These are phyloP conservation scores for Neodiprion fabricii DNA, from an alignment of 1,140 invertebrate species.

Conservation along the genomic window DNA sequence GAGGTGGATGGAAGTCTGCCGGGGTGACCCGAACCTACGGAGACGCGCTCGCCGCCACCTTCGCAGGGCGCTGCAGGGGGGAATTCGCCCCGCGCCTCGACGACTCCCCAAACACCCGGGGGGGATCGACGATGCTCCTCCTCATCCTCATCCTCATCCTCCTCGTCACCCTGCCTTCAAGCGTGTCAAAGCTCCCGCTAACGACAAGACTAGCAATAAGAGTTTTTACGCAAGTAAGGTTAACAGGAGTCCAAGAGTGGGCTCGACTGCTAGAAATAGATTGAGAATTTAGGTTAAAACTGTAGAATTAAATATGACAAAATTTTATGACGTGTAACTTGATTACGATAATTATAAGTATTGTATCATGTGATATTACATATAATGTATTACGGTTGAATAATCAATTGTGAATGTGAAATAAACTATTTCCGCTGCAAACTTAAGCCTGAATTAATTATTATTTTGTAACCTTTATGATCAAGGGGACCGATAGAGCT, in stretches of 20 bases:
- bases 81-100: too few relatives aligned
- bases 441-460: too few relatives aligned
- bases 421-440: too few relatives aligned
- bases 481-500: too few relatives aligned
- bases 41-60: background rate
- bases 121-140: background rate
- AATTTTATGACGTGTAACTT: too few relatives aligned
- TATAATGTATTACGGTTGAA: too few relatives aligned
- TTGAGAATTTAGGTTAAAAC: background rate
- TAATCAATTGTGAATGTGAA: too few relatives aligned
- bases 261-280: background rate
- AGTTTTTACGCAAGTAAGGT: background rate
- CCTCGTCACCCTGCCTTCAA: background rate
- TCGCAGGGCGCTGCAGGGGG: background rate
- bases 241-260: background rate
- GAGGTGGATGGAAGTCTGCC: background rate
- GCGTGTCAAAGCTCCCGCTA: too few relatives aligned
- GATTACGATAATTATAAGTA: too few relatives aligned
- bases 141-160: background rate
- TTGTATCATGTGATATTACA: too few relatives aligned
- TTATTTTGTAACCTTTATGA: too few relatives aligned
- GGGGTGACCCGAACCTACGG: conserved; percentile 1
- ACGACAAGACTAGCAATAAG: background rate
- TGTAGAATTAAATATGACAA: too few relatives aligned
- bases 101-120: background rate